Evolutionary conservation across 2,888 invertebrate species (phyloP), one percentile per base, ranked within the genome.

Genomic region (Ashinkailepas kermadecensis): DNA sequence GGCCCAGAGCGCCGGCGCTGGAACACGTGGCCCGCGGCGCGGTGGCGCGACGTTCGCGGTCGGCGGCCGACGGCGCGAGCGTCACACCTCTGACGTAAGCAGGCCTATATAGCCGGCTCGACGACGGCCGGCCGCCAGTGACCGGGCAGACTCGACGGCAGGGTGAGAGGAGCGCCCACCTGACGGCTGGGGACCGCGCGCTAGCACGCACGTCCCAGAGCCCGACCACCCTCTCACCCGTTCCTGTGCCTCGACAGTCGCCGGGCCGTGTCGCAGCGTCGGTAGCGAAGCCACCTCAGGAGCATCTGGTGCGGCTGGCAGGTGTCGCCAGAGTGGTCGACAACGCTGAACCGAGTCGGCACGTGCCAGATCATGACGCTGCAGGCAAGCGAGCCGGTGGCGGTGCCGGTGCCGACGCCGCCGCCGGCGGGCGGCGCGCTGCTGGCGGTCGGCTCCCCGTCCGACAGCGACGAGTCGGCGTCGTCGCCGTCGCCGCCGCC

Each of bases 401-500:
- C 74, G 56, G 18, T 74, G 15, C 54, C 18, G 56, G 74, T 23
- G 74, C 54, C 15, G 59, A 11, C 59, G 15, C 7, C 59, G 12
- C 64, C 15, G 70, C 70, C 70, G 25, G 74, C 74, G 9, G 23
- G 79, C 23, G 58, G 74, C 54, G 74, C 1, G 18, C 39, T 54
- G 4, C 6, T 58, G 7, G 58, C 7, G 23, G 21, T 56, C 78
- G 58, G 13, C 23, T 23, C 57, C 23, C 58, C 79, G 8, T 58
- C 79, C 57, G 79, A 79, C 79, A 79, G 79, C 59, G 79, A 79
- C 13, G 79, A 23, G 54, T 58, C 23, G 23, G 23, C 65, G 21
- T 1, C 10, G 65, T 67, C 65, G 23, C 65, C 23, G 65, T 67
- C n/a, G 65, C 11, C n/a, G 6, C 12, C 21, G 65, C 13, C 4